Base-by-base conservation (phyloP, 2,888 invertebrate genomes). In the Dendrolimus houi region DNA sequence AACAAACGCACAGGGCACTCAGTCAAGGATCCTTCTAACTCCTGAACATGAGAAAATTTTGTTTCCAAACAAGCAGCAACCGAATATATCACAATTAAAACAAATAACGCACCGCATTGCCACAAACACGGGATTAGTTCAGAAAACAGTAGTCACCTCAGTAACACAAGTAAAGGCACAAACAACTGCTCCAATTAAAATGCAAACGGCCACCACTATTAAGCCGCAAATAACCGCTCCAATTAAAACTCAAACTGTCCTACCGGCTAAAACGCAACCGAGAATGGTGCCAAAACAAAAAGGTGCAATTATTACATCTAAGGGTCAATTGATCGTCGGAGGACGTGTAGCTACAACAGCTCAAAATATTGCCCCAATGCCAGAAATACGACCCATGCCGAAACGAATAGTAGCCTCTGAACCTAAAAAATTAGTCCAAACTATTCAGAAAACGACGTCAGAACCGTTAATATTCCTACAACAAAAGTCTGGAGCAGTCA, bases 11-110 rank as follows among this genome's bases (percentile, higher is more conserved):
- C 92, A 93, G 69, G 93, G 93, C 13, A 86, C 92, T 41, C 93
- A 93, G 64, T 92, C 93, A 14, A 84, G 92, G 63, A 89, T 93
- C 67, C 81, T 93, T 2, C 78, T 93, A 54, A 93, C 92, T 8
- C 92, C 93, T 0, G 92, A 92, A 60, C 93, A 93, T 68, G 92
- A 92, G 65, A 92, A 92, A 73, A 85, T 92, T 65, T 72, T 93
- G 57, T 92, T 92, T 56, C 92, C 92, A 17, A 91, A 92, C 66
- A 90, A 88, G 64, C 87, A 87, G 61, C 86, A 84, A 63, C 75
- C 81, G 12, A 83, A 81, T 60, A 63, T 82, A 55, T 75, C 87
- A 29, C 88, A 87, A 63, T 62, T 87, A 42, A 87, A 89, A 75
- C 75, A 81, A 0, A 75, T 87, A 54, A 74, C 85, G 60, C 87